phyloP scores from a whole-genome alignment of 2,113 vertebrate species.

The Cheirogaleus medius region DNA sequence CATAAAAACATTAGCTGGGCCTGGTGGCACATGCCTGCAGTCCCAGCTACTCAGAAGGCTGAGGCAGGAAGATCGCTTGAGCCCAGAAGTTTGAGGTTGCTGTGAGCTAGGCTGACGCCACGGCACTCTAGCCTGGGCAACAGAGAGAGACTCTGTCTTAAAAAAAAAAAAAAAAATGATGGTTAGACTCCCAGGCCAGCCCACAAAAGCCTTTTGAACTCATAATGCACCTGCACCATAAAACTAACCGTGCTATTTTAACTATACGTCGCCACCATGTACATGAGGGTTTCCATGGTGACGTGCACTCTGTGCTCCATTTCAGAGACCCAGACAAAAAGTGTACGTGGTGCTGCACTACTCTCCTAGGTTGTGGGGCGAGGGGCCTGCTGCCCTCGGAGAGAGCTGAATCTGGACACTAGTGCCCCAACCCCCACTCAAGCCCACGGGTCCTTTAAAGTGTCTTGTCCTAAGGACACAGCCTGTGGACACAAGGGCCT shows the following conservation, averaged over 20 bases:
- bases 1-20: too few species aligned
- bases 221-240: background rate
- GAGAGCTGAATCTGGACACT: background rate
- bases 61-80: too few species aligned
- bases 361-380: background rate
- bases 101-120: too few species aligned
- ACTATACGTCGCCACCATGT: background rate
- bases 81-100: too few species aligned
- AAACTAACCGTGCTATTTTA: conserved; percentile 15
- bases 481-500: rapidly evolving
- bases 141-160: too few species aligned
- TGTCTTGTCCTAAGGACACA: too few species aligned
- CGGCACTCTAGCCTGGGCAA: too few species aligned
- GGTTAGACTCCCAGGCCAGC: conserved; percentile 32
- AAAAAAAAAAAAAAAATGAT: too few species aligned
- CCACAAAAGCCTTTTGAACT: conserved; percentile 48
- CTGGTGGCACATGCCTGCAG: too few species aligned
- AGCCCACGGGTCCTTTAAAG: background rate
- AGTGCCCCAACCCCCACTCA: background rate
- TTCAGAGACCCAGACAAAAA: background rate
- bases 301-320: background rate
- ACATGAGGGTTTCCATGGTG: background rate
- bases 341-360: rapidly evolving
- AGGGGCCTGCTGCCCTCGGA: background rate
- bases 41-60: too few species aligned